These are phyloP conservation scores for Hemiscyllium ocellatum DNA, from an alignment of 2,113 vertebrate species.

Conservation along the genomic window DNA sequence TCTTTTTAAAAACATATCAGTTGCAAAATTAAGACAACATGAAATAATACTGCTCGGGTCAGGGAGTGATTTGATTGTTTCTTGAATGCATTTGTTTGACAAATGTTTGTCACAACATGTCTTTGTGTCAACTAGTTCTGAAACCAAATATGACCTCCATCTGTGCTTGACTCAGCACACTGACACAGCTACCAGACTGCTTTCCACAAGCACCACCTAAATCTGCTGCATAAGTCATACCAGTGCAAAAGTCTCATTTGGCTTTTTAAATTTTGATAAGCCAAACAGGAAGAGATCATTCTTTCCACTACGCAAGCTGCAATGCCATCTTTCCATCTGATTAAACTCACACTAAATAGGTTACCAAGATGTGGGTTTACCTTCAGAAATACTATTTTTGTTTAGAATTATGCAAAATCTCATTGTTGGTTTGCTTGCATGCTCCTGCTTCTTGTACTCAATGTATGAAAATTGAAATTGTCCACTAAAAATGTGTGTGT, in stretches of 20 bases:
- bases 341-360: background rate
- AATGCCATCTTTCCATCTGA: background rate
- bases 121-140: background rate
- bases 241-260: background rate
- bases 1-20: background rate
- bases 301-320: background rate
- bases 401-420: background rate
- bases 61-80: background rate
- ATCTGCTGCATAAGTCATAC: background rate
- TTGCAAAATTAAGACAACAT: background rate
- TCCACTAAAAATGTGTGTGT: background rate
- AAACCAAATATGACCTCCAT: slow-evolving; percentile 4
- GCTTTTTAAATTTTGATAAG: background rate
- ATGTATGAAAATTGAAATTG: background rate
- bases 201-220: background rate
- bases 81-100: background rate
- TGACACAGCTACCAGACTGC: background rate
- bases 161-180: background rate
- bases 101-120: background rate
- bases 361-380: background rate
- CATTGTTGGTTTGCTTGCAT: background rate
- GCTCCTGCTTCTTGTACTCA: background rate
- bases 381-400: background rate
- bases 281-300: background rate
- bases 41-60: background rate